Base-by-base conservation (phyloP, 2,113 vertebrate species). In the Melanostigma gelatinosum region DNA sequence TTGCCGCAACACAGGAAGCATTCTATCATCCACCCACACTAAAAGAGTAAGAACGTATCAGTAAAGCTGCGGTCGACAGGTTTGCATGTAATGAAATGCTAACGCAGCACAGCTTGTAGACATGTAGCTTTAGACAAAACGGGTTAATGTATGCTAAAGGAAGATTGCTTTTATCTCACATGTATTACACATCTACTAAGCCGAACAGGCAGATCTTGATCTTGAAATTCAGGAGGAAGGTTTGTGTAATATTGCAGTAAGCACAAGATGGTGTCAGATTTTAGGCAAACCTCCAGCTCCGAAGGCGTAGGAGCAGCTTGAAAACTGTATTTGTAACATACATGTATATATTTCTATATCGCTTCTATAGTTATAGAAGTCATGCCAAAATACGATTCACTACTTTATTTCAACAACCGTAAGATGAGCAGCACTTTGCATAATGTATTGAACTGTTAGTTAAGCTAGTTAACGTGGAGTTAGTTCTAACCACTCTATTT, bases 1-100 rank as follows among this genome's bases (percentile, higher is more conserved):
- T 75, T 85, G 55, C 50, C 9, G 13, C 79, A 75, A 79, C 66
- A 87, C 88, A 91, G 91, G 91, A 93, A 86, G 67, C 44, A 27
- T 48, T 32, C 4, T 50, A 2, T 79, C 60, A 79, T 55, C 74
- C 85, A 80, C 85, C 79, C 4, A 44, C 18, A 8, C 64, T 12
- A 27, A 48, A 72, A 62, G 46, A 62, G 18, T 7, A 34, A 5
- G 13, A 48, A 32, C 1, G 8, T 8, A 71, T 24, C 44, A 36
- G 50, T 60, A 2, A 4, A 70, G 62, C 44, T 36, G 22, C 1
- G 8, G 27, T 9, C 10, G 29, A 50, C 12, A 34, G 9, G 54
- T 63, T 64, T 68, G 40, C 52, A 68, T 18, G 27, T 7, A n/a
- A 48, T 10, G 8, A 75, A 64, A 58, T 16, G 9, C 1, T 29